phyloP scores from a whole-genome alignment of 2,888 invertebrate species.

The Apamea epomidion region DNA sequence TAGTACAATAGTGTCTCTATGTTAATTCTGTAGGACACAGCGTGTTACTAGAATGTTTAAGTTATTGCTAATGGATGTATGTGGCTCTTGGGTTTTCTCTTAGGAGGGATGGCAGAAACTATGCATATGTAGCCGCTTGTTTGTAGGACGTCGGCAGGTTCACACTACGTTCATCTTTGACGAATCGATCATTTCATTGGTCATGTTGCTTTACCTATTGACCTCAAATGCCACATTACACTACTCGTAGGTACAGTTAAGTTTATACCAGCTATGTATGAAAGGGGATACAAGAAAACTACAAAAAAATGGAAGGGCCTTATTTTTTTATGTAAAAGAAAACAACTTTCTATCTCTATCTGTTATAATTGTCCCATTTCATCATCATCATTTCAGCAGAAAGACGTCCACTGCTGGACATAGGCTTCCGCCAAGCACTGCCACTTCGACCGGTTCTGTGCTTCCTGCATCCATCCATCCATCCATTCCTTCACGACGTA shows the following conservation, averaged over 20 bases:
- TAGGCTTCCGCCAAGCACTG: neutral
- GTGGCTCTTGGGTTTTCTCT: constrained; percentile 47
- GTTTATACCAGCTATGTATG: neutral
- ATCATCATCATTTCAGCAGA: neutral
- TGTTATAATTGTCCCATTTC: neutral
- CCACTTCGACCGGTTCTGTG: neutral
- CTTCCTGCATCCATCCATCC: neutral
- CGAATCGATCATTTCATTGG: constrained; percentile 24
- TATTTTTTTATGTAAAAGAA: neutral
- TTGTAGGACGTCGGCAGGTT: neutral
- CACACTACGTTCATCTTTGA: neutral
- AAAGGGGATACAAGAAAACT: neutral
- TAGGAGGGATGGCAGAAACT: constrained; percentile 3
- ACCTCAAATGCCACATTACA: neutral
- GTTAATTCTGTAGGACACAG: constrained; percentile 60
- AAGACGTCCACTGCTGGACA: neutral
- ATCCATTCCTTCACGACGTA: too few species aligned
- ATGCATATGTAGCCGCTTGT: neutral
- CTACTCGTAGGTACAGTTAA: neutral
- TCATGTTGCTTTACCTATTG: constrained; percentile 2
- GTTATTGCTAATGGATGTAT: constrained; percentile 48
- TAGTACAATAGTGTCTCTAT: constrained; percentile 60
- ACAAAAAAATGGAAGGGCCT: too few species aligned
- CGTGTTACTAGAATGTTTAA: constrained; percentile 48
- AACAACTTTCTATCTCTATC: neutral